These are phyloP conservation scores for Adrianichthys oophorus DNA, from an alignment of 2,797 vertebrate species.

Conservation along the genomic window DNA sequence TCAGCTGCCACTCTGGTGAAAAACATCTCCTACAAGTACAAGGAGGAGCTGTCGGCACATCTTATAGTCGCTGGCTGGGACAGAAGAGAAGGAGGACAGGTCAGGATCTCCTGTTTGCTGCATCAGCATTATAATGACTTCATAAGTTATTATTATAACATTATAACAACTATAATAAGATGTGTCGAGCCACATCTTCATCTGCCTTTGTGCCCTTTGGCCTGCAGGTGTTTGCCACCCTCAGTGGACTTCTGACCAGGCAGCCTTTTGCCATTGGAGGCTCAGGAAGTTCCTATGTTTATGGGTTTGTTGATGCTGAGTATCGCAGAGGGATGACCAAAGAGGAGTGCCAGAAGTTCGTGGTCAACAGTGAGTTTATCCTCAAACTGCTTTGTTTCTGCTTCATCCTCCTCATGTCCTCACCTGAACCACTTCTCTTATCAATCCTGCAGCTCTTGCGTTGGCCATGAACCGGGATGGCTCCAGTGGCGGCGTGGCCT, in stretches of 20 bases:
- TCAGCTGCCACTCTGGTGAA: slow-evolving; percentile 85
- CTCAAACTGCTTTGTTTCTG: neutral
- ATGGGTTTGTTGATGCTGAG: slow-evolving; percentile 86
- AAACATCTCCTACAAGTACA: slow-evolving; percentile 87
- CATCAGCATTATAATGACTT: neutral
- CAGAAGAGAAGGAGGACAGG: slow-evolving; percentile 79
- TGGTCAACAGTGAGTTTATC: slow-evolving; percentile 77
- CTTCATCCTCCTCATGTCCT: neutral
- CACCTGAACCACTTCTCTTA: neutral
- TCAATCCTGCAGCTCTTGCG: slow-evolving; percentile 75
- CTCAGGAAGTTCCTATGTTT: slow-evolving; percentile 85
- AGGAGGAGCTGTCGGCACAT: slow-evolving; percentile 85
- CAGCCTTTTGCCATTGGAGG: slow-evolving; percentile 86
- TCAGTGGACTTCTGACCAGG: slow-evolving; percentile 81
- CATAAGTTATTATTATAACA: neutral
- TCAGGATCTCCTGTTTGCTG: slow-evolving; percentile 32
- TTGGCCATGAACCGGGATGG: slow-evolving; percentile 87
- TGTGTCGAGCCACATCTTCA: neutral
- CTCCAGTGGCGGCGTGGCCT: slow-evolving; percentile 86
- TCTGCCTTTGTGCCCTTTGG: slow-evolving; percentile 1
- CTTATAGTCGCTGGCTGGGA: slow-evolving; percentile 91
- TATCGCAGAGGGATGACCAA: slow-evolving; percentile 79
- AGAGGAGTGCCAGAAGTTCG: slow-evolving; percentile 79
- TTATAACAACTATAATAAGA: neutral
- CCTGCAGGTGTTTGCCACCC: slow-evolving; percentile 83